phyloP scores from a whole-genome alignment of 1,140 invertebrate species.

The Thaumatotibia leucotreta region DNA sequence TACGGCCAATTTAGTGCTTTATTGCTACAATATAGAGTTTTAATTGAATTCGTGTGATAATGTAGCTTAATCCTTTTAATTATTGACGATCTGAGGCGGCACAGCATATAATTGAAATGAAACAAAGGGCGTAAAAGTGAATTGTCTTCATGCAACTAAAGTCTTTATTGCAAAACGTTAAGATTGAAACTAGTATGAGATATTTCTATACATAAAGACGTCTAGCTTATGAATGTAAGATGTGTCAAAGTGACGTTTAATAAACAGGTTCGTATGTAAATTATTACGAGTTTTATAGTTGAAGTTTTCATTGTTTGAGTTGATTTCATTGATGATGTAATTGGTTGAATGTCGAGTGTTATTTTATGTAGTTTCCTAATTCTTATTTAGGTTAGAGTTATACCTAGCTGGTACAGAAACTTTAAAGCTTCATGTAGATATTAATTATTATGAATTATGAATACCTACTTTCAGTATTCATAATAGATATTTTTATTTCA shows the following conservation, averaged over 20 bases:
- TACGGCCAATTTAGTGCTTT: not conserved
- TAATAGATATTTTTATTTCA: too few relatives aligned
- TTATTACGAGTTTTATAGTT: not conserved
- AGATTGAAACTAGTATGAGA: not conserved
- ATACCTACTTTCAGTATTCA: too few relatives aligned
- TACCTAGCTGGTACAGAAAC: too few relatives aligned
- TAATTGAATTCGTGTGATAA: not conserved
- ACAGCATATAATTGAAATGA: not conserved
- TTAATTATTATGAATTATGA: too few relatives aligned
- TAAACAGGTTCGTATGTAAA: conserved; percentile 9
- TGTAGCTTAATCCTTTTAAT: not conserved
- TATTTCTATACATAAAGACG: not conserved
- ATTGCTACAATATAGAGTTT: not conserved
- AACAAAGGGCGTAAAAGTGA: not conserved
- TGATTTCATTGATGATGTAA: not conserved
- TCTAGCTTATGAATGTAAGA: not conserved
- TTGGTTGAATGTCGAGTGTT: not conserved
- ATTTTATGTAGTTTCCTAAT: not conserved
- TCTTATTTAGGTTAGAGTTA: too few relatives aligned
- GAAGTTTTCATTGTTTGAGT: not conserved
- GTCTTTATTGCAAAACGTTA: not conserved
- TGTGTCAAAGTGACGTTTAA: conserved; percentile 29
- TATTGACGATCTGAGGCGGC: not conserved
- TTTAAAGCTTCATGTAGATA: too few relatives aligned
- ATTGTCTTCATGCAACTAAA: not conserved